Percentiles rank a stretch among this genome's conserved stretches.
Evolutionary conservation across 2,113 vertebrate species (phyloP).

Genomic region (Brachionichthys hirsutus): DNA sequence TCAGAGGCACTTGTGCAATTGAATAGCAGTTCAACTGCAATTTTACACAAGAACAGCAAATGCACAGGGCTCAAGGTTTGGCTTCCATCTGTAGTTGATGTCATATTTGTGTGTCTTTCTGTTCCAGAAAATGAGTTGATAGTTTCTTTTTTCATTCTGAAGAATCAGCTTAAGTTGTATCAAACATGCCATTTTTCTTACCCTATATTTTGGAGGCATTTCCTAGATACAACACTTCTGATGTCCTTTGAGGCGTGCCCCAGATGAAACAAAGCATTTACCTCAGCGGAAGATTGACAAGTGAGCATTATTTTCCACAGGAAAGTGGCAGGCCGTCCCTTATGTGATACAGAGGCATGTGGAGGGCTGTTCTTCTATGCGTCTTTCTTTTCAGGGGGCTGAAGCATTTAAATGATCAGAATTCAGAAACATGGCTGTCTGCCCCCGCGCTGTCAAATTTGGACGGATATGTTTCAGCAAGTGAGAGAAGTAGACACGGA

Average conservation of each 20-base stretch:
- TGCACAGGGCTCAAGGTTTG: background rate
- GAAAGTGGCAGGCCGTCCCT: slow-evolving; percentile 74
- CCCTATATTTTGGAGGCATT: slow-evolving; percentile 56
- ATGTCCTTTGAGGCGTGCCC: slow-evolving; percentile 71
- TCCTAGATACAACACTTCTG: slow-evolving; percentile 48
- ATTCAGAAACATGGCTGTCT: slow-evolving; percentile 75
- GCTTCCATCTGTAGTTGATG: background rate
- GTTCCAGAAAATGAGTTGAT: slow-evolving; percentile 18
- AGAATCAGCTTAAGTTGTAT: slow-evolving; percentile 12
- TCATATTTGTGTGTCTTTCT: background rate
- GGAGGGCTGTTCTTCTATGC: slow-evolving; percentile 59
- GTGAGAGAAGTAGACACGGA: slow-evolving; percentile 70
- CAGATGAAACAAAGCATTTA: slow-evolving; percentile 74
- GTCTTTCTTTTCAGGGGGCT: slow-evolving; percentile 34
- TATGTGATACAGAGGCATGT: slow-evolving; percentile 68
- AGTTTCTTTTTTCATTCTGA: slow-evolving; percentile 9
- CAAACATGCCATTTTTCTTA: slow-evolving; percentile 33
- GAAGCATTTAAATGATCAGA: slow-evolving; percentile 78
- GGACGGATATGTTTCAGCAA: slow-evolving; percentile 77
- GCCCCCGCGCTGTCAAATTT: slow-evolving; percentile 74
- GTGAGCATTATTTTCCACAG: slow-evolving; percentile 76
- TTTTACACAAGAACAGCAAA: background rate
- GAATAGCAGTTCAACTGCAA: slow-evolving; percentile 43
- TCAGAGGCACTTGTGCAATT: slow-evolving; percentile 46
- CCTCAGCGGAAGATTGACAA: slow-evolving; percentile 78